phyloP scores from a whole-genome alignment of 2,113 vertebrate species.

The Sinosuthora webbiana region DNA sequence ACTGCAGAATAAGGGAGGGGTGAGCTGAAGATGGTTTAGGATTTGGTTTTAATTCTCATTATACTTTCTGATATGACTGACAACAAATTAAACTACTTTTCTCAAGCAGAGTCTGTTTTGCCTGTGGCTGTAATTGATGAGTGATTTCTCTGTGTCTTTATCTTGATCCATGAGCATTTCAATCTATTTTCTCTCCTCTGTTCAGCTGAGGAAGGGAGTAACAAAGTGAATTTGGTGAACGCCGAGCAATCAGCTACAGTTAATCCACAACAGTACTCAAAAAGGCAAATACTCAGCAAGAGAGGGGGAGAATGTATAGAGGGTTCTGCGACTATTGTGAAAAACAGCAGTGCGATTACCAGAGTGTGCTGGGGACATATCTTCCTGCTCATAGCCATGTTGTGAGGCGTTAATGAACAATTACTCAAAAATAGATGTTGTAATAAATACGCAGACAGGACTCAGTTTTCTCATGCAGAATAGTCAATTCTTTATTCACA shows the following conservation, averaged over 20 bases:
- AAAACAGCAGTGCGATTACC: not conserved
- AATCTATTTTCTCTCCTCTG: not conserved
- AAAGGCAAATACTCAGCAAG: not conserved
- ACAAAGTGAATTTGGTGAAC: not conserved
- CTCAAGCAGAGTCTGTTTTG: not conserved
- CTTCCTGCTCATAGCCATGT: not conserved
- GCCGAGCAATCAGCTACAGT: not conserved
- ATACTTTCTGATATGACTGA: not conserved
- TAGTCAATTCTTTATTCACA: not conserved
- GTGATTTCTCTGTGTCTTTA: not conserved
- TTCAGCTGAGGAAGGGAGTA: not conserved
- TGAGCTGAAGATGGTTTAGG: not conserved
- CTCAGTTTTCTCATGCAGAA: not conserved
- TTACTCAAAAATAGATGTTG: not conserved
- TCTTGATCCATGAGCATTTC: not conserved
- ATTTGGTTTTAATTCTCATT: not conserved
- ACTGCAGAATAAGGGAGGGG: fast-evolving
- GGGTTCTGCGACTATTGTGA: not conserved
- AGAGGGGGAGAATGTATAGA: not conserved
- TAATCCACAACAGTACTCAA: not conserved
- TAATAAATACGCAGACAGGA: not conserved
- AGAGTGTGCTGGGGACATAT: no score
- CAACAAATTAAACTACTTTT: not conserved
- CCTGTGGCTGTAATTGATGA: not conserved
- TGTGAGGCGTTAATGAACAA: not conserved